Percentiles rank a stretch among this genome's conserved stretches.
These are phyloP conservation scores for Ceraclea dissimilis DNA, from an alignment of 2,888 invertebrate genomes.

Conservation along the genomic window DNA sequence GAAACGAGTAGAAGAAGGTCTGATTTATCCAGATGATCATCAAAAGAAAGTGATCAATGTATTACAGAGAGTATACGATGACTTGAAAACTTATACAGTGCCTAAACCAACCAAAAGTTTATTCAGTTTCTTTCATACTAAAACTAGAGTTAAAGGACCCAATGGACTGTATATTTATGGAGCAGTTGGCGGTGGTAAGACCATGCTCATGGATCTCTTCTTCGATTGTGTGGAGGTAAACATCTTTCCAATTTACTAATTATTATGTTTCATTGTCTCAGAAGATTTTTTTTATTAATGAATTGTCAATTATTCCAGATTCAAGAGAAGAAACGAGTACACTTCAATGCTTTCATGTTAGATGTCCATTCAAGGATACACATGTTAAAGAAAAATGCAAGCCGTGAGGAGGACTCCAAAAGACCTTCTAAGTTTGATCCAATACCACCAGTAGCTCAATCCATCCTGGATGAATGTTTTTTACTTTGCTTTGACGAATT, in stretches of 20 bases:
- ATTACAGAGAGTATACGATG: slow-evolving; percentile 62
- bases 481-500: slow-evolving; percentile 97
- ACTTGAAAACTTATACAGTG: slow-evolving; percentile 51
- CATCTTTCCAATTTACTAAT: too few relatives aligned
- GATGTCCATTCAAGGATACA: slow-evolving; percentile 90
- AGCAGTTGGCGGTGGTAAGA: slow-evolving; percentile 93
- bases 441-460: slow-evolving; percentile 85
- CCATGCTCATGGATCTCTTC: slow-evolving; percentile 98
- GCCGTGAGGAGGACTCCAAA: slow-evolving; percentile 42
- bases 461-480: slow-evolving; percentile 81
- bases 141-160: slow-evolving; percentile 47
- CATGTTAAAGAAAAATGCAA: slow-evolving; percentile 63
- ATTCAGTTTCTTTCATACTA: slow-evolving; percentile 36
- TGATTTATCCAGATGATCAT: slow-evolving; percentile 58
- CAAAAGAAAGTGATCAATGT: slow-evolving; percentile 63
- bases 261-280: too few relatives aligned
- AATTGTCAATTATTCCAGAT: slow-evolving; percentile 42
- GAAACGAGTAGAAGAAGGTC: slow-evolving; percentile 51
- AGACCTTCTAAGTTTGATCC: slow-evolving; percentile 80
- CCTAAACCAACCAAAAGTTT: slow-evolving; percentile 28
- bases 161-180: slow-evolving; percentile 85
- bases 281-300: too few relatives aligned
- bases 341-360: slow-evolving; percentile 97
- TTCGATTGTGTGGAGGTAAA: slow-evolving; percentile 53
- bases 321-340: slow-evolving; percentile 70